Evolutionary conservation across 1,140 invertebrate genomes (phyloP).

Genomic region (Littorina saxatilis): DNA sequence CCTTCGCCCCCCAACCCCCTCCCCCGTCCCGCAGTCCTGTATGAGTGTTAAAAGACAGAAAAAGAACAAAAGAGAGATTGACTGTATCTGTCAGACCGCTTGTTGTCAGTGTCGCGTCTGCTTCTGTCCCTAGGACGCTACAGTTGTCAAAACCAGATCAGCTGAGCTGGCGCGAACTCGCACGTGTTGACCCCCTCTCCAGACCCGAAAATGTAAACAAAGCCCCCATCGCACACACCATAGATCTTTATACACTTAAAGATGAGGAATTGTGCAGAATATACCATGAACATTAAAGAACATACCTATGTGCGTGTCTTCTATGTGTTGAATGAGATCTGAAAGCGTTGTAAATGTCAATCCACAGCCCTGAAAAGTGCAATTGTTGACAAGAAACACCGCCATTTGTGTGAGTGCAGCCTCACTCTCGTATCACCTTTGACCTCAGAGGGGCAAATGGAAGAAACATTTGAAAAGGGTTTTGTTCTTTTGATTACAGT

Average conservation of each 20-base stretch:
- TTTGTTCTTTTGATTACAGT: not conserved
- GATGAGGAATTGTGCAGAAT: not conserved
- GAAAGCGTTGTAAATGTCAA: slow-evolving; percentile 86
- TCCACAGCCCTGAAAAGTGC: slow-evolving; percentile 90
- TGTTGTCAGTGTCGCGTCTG: not conserved
- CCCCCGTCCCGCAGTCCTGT: too few species aligned
- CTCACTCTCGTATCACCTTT: slow-evolving; percentile 37
- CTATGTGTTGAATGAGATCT: slow-evolving; percentile 89
- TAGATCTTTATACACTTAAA: not conserved
- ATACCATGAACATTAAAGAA: slow-evolving; percentile 1
- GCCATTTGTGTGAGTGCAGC: slow-evolving; percentile 79
- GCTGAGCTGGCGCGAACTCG: slow-evolving; percentile 24
- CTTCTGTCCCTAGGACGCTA: not conserved
- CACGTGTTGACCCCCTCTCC: slow-evolving; percentile 32
- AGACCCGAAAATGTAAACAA: slow-evolving; percentile 44
- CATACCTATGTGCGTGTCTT: slow-evolving; percentile 90
- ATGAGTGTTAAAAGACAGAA: too few species aligned
- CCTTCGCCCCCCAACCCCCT: too few species aligned
- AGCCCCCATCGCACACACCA: not conserved
- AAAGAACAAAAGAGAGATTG: too few species aligned
- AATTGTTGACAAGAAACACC: slow-evolving; percentile 90
- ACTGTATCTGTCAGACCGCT: too few species aligned
- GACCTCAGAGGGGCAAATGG: not conserved
- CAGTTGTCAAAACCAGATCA: not conserved
- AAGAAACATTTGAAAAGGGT: not conserved